Evolutionary conservation across 2,888 invertebrate species (phyloP).

Genomic region (Troides aeacus): DNA sequence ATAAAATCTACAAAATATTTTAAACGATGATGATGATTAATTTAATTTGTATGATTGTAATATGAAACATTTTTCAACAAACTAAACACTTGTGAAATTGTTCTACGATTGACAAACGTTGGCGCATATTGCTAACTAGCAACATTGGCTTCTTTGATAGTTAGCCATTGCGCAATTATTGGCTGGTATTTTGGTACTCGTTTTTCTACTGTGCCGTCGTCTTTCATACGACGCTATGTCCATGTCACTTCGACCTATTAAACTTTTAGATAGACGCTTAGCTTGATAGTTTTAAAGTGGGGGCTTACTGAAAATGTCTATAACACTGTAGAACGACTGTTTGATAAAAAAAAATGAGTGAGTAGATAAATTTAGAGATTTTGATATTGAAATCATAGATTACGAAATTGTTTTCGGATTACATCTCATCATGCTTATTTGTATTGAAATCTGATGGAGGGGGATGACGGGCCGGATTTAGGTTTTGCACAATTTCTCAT

Average conservation of each 20-base stretch:
- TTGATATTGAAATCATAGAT: slow-evolving; percentile 16
- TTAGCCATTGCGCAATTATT: slow-evolving; percentile 41
- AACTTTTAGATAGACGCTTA: slow-evolving; percentile 60
- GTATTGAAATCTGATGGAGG: slow-evolving; percentile 6
- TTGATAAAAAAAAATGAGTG: slow-evolving; percentile 49
- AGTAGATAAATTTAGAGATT: slow-evolving; percentile 13
- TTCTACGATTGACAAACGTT: slow-evolving; percentile 26
- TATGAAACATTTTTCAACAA: slow-evolving; percentile 17
- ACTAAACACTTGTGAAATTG: not conserved
- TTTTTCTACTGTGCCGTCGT: slow-evolving; percentile 71
- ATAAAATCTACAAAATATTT: not conserved
- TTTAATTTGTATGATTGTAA: not conserved
- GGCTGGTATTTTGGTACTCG: slow-evolving; percentile 75
- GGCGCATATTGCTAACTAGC: slow-evolving; percentile 23
- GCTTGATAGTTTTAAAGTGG: slow-evolving; percentile 58
- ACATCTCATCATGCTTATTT: slow-evolving; percentile 31
- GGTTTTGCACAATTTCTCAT: slow-evolving; percentile 72
- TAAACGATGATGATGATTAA: not conserved
- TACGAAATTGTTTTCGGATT: slow-evolving; percentile 8
- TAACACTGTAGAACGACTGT: slow-evolving; percentile 54
- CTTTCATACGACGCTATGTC: slow-evolving; percentile 62
- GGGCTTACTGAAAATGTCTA: slow-evolving; percentile 55
- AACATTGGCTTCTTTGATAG: slow-evolving; percentile 23
- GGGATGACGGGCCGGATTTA: slow-evolving; percentile 38
- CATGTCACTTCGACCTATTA: slow-evolving; percentile 63